phyloP scores from a whole-genome alignment of 2,797 vertebrate genomes.

The Harpagifer antarcticus region DNA sequence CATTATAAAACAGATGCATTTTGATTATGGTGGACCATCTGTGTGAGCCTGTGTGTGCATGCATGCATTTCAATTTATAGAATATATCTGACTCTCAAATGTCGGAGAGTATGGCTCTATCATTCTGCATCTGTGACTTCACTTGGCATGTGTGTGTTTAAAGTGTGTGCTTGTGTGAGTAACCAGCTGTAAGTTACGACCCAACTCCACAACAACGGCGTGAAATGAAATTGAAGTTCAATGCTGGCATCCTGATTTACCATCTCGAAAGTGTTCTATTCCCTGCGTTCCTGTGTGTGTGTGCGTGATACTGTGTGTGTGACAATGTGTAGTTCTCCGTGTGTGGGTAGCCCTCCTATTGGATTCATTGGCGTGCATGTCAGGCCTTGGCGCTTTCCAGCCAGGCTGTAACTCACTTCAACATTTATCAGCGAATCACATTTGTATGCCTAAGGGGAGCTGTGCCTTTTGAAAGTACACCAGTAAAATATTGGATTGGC shows the following conservation, averaged over 20 bases:
- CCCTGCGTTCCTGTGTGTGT: conserved; percentile 4
- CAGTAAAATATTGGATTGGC: conserved; percentile 64
- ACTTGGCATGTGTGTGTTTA: conserved; percentile 30
- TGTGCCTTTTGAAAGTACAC: conserved; percentile 63
- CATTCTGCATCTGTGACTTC: conserved; percentile 38
- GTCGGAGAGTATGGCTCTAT: conserved; percentile 13
- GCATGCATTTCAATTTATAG: conserved; percentile 35
- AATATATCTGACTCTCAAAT: conserved; percentile 24
- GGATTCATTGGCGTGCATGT: conserved; percentile 55
- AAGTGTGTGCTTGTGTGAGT: conserved; percentile 28
- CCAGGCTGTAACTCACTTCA: conserved; percentile 57
- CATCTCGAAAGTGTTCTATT: conserved; percentile 44
- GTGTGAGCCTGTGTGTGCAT: conserved; percentile 21
- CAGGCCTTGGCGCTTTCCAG: conserved; percentile 51
- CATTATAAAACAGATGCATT: conserved; percentile 47
- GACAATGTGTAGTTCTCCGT: not conserved
- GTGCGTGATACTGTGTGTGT: not conserved
- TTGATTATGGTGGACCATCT: conserved; percentile 46
- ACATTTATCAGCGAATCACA: conserved; percentile 70
- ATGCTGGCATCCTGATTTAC: conserved; percentile 62
- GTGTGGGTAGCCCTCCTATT: conserved; percentile 14
- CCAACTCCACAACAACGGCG: conserved; percentile 16
- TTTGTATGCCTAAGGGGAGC: conserved; percentile 68
- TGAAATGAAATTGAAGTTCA: conserved; percentile 75
- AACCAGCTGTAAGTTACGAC: conserved; percentile 66